Conservation (phyloP, 2,888 invertebrate genomes). For the Melipona bicolor region DNA sequence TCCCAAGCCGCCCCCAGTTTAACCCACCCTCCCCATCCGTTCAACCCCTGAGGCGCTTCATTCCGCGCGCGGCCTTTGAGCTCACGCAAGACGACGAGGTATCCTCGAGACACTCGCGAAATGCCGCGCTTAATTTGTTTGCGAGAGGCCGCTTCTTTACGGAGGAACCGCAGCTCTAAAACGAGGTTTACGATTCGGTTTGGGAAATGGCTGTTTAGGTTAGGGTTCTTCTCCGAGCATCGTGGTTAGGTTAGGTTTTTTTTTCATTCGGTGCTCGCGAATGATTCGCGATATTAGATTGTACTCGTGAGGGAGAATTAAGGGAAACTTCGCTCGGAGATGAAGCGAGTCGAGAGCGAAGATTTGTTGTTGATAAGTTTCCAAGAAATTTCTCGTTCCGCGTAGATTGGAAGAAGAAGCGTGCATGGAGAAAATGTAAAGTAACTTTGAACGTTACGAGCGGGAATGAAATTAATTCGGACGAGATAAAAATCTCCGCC, state of each 20-base stretch:
- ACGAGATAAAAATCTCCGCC: neutral
- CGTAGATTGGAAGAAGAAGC: neutral
- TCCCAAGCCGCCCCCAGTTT: slow-evolving; percentile 58
- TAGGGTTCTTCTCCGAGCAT: too few species aligned
- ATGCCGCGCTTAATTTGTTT: slow-evolving; percentile 39
- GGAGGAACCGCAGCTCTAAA: neutral
- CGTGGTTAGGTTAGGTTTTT: neutral
- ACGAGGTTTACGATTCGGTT: slow-evolving; percentile 1
- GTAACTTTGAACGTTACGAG: neutral
- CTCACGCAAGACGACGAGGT: slow-evolving; percentile 35
- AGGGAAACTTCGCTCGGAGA: neutral
- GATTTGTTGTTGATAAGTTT: neutral
- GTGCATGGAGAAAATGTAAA: neutral
- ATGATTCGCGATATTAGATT: neutral
- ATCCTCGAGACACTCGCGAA: slow-evolving; percentile 30
- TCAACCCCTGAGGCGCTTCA: slow-evolving; percentile 45
- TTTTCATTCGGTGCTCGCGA: neutral
- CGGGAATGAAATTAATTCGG: neutral
- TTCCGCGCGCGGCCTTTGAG: slow-evolving; percentile 38
- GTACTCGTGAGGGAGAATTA: neutral
- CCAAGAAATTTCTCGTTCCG: neutral
- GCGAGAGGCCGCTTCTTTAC: slow-evolving; percentile 13
- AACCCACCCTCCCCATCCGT: slow-evolving; percentile 43
- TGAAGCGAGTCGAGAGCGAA: neutral
- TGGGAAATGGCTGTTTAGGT: slow-evolving; percentile 4